Evolutionary conservation across 1,140 invertebrate species (phyloP), one percentile per base, ranked within the genome.

Genomic region (Papilio dardanus): DNA sequence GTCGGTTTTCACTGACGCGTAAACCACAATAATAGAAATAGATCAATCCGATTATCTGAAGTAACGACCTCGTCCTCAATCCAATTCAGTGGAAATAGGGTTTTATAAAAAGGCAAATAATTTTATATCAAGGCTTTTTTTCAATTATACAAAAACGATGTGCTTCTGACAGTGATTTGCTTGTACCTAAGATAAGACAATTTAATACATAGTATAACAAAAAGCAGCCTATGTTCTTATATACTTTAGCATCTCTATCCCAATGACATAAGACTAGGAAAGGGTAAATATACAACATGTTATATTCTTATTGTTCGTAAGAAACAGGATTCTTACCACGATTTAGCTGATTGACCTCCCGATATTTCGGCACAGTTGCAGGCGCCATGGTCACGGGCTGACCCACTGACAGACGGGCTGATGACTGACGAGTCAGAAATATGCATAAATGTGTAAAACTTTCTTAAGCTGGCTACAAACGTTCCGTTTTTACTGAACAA

Each of bases 41-140:
- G 50, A 54, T 54, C 50, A 54, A 54, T 54, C 19, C 21, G 50
- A 54, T 54, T 54, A 54, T 54, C 21, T 54, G 50, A 54, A 54
- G 42, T 19, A 46, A 46, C 21, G 50, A 24, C 50, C 21, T 12
- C 21, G 21, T 54, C 50, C 50, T 8, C 21, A 21, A 19, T 54
- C 21, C 5, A 54, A 54, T 54, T 54, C 50, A 54, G 50, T 54
- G 50, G 50, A 54, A 54, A 54, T 54, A 54, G 50, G 21, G 21
- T 54, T 54, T 54, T 28, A 24, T 54, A 24, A 54, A 54, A 54
- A 54, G 21, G 21, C 50, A 54, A 54, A 19, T 3, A 54, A 7
- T 19, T 19, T 24, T 54, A 54, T 3, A 54, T 21, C 8, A 54
- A 54, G 19, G 19, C n/a, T n/a, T 28, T 24, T 24, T 54, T 54